Evolutionary conservation across 2,113 vertebrate genomes (phyloP).

Genomic region (Dipodomys ordii): DNA sequence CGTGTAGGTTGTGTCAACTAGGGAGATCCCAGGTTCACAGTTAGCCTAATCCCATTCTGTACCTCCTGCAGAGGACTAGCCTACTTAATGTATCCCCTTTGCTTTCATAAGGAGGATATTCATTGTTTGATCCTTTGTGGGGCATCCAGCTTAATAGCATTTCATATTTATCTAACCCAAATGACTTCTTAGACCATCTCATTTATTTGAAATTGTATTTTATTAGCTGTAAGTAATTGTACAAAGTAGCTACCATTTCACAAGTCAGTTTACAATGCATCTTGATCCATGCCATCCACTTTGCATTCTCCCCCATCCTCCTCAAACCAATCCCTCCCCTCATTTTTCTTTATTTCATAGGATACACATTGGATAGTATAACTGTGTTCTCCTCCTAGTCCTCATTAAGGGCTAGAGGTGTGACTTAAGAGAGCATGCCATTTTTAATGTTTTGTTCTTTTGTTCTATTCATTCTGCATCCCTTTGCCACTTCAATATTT

Average conservation of each 20-base stretch:
- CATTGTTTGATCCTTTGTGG: background rate
- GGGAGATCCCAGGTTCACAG: background rate
- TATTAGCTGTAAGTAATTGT: too few relatives aligned
- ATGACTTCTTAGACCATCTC: background rate
- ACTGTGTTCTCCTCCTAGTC: too few relatives aligned
- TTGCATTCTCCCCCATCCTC: too few relatives aligned
- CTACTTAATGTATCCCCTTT: background rate
- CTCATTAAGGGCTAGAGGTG: too few relatives aligned
- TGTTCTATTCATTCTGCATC: background rate
- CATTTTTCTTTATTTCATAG: too few relatives aligned
- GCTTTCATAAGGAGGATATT: background rate
- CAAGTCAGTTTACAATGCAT: too few relatives aligned
- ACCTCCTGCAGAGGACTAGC: background rate
- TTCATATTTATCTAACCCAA: slow-evolving; percentile 6
- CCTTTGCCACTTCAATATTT: background rate
- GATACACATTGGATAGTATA: too few relatives aligned
- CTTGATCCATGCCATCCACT: too few relatives aligned
- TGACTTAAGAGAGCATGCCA: too few relatives aligned
- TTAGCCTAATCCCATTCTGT: background rate
- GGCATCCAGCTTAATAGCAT: background rate
- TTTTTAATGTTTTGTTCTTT: background rate
- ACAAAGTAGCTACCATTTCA: too few relatives aligned
- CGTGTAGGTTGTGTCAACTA: background rate
- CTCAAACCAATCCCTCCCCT: too few relatives aligned
- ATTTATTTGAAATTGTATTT: background rate